Evolutionary conservation across 2,888 invertebrate genomes (phyloP), one percentile per base, ranked within the genome.

Genomic region (Rhagium mordax): DNA sequence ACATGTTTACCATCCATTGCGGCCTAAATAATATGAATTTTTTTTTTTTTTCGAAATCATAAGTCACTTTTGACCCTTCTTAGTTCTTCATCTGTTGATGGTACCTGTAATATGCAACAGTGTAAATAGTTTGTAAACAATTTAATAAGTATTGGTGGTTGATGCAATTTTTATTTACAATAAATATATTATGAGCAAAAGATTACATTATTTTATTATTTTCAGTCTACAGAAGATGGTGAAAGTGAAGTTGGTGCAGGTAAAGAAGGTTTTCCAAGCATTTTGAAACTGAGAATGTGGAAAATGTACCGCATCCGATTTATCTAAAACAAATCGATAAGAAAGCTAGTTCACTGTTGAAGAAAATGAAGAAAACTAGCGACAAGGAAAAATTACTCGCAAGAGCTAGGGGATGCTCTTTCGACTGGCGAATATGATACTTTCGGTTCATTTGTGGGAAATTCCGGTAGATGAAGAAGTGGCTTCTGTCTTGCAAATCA

Each of bases 391-490:
- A 24, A 24, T 59, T 59, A 21, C 59, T 59, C 24, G 24, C 24
- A n/a, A 29, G 59, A 59, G 16, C 59, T 59, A 3, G 8, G n/a
- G 59, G 33, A 24, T 24, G 24, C 24, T 4, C 24, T 24, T 24
- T 24, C 24, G 24, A 24, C 3, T 6, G 24, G 6, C 6, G 33
- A 59, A 7, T 59, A 59, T 21, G 59, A 18, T 21, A 24, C 59
- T n/a, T 18, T 41, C 16, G 7, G 4, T 55, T 24, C 67, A 62
- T 66, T 62, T 66, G 16, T 66, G 3, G 55, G 55, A 66, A 66
- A 66, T 57, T 66, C 13, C 16, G 60, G 67, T 60, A 66, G 67
- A 66, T 66, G 67, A 66, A 66, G 67, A 59, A 66, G 60, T 51
- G 55, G 20, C 6, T 55, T 66, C 67, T 66, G 57, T 66, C 29